Evolutionary conservation across 2,888 invertebrate species (phyloP).

Genomic region (Eremobia ochroleuca): DNA sequence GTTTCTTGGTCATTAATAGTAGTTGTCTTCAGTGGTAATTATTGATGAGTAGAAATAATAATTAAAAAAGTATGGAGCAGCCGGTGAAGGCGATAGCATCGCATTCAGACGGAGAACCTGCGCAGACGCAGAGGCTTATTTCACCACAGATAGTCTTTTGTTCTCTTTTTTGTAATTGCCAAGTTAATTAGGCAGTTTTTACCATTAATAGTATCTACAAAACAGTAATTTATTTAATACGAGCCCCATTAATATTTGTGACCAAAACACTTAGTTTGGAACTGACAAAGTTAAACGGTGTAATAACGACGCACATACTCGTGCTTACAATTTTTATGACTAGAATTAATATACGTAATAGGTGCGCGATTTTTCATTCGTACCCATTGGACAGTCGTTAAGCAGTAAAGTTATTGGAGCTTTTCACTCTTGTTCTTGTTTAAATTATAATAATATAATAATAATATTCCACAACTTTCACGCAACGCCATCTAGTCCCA

Average conservation of each 20-base stretch:
- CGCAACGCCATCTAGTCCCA: too few species aligned
- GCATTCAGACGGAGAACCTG: constrained; percentile 57
- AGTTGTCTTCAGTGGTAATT: constrained; percentile 31
- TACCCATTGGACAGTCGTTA: constrained; percentile 24
- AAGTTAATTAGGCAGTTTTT: constrained; percentile 50
- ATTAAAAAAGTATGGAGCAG: constrained; percentile 60
- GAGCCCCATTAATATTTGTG: constrained; percentile 29
- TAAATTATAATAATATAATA: too few species aligned
- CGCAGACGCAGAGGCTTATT: constrained; percentile 40
- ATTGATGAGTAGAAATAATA: constrained; percentile 57
- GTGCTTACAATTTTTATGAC: constrained; percentile 34
- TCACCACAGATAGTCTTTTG: constrained; percentile 49
- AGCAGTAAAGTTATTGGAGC: neutral
- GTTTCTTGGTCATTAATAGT: neutral
- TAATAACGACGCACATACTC: constrained; percentile 29
- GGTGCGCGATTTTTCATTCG: constrained; percentile 28
- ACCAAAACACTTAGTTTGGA: constrained; percentile 42
- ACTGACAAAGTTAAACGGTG: constrained; percentile 44
- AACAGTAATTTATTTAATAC: constrained; percentile 39
- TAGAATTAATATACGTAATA: constrained; percentile 35
- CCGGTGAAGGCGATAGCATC: constrained; percentile 67
- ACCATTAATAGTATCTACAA: constrained; percentile 39
- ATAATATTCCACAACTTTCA: too few species aligned
- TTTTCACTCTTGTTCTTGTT: neutral
- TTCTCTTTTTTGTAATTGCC: constrained; percentile 48